These are phyloP conservation scores for Morus bassanus DNA, from an alignment of 2,797 vertebrate genomes.

Conservation along the genomic window DNA sequence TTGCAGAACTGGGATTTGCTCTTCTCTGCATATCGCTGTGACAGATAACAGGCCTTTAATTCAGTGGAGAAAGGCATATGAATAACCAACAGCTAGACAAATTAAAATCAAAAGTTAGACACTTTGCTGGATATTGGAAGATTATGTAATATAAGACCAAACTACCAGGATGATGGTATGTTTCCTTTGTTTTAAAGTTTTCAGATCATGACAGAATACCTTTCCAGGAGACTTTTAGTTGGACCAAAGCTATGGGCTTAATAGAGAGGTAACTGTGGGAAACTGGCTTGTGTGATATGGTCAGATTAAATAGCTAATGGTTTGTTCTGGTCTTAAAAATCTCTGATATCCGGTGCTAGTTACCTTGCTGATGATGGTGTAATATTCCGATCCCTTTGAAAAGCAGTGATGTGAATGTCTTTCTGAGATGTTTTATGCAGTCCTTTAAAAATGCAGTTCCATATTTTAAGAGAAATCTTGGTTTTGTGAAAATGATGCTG, in stretches of 20 bases:
- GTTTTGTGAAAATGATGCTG: neutral
- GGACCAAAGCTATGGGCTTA: neutral
- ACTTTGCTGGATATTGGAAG: neutral
- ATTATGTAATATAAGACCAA: neutral
- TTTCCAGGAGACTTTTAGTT: neutral
- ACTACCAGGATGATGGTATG: neutral
- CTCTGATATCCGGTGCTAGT: neutral
- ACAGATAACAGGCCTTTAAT: neutral
- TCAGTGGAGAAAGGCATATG: neutral
- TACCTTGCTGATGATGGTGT: neutral
- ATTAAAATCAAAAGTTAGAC: neutral
- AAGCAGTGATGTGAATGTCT: neutral
- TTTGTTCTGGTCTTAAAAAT: neutral
- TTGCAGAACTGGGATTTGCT: conserved; percentile 11
- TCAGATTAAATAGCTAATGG: neutral
- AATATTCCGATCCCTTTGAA: neutral
- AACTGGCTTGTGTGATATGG: neutral
- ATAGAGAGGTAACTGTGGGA: neutral
- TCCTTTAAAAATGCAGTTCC: neutral
- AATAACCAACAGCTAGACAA: neutral
- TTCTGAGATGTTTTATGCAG: neutral
- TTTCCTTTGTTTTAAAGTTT: neutral
- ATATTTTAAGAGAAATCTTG: neutral
- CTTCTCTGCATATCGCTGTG: neutral
- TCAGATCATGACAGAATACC: neutral